Percentiles rank a stretch among this genome's conserved stretches.
phyloP scores from a whole-genome alignment of 2,797 vertebrate species.

The Kryptolebias ocellatus region DNA sequence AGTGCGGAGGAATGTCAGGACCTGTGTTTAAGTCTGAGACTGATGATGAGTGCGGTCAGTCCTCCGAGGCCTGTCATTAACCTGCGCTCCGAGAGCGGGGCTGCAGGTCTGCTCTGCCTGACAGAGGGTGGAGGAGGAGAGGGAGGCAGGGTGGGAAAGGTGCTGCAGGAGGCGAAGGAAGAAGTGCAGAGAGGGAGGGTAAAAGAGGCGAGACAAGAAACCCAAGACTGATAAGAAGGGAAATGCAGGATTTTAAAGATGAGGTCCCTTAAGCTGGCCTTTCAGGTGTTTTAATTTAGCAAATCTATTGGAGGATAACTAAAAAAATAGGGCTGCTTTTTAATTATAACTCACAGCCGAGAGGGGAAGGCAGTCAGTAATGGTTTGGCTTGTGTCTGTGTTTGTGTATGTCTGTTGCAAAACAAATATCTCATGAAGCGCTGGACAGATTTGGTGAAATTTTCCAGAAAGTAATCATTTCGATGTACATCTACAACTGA shows the following conservation, averaged over 20 bases:
- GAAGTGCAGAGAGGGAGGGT: conserved; percentile 37
- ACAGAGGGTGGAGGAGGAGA: conserved; percentile 32
- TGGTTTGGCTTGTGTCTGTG: no score
- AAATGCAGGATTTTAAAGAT: conserved; percentile 16
- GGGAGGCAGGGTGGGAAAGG: conserved; percentile 38
- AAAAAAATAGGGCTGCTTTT: no score
- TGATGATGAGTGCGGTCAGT: conserved; percentile 81
- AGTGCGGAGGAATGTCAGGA: conserved; percentile 74
- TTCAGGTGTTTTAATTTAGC: no score
- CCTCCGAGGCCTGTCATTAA: conserved; percentile 80
- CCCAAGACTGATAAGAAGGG: conserved; percentile 43
- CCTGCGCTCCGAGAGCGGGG: conserved; percentile 44
- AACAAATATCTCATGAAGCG: no score
- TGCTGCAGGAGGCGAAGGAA: conserved; percentile 53
- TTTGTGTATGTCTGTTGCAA: no score
- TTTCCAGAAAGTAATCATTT: no score
- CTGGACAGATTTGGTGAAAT: no score
- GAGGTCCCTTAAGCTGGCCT: background rate
- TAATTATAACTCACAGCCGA: no score
- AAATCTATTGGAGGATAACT: no score
- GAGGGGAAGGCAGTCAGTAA: no score
- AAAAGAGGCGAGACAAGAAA: conserved; percentile 32
- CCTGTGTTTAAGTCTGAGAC: conserved; percentile 74
- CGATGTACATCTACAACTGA: no score
- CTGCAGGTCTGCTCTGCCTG: conserved; percentile 35